These are phyloP conservation scores for Cephus nigrinus DNA, from an alignment of 2,888 invertebrate species.

Conservation along the genomic window DNA sequence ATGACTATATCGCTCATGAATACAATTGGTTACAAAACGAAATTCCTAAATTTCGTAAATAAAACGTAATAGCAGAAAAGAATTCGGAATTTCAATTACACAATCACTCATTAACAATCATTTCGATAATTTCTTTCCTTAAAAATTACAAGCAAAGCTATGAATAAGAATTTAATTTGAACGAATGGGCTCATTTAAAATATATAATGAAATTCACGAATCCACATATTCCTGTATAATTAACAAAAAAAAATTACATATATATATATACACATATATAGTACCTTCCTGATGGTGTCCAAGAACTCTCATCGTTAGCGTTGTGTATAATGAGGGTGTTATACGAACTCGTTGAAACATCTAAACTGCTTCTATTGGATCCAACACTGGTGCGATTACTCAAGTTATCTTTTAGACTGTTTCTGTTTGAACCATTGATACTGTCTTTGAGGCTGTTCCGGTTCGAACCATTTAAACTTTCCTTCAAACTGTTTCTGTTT, in stretches of 20 bases:
- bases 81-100: background rate
- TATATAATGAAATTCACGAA: background rate
- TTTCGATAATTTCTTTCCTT: background rate
- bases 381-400: conserved; percentile 76
- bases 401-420: conserved; percentile 70
- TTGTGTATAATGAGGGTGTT: conserved; percentile 87
- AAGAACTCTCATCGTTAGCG: conserved; percentile 77
- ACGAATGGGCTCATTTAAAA: background rate
- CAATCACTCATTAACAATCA: background rate
- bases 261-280: background rate
- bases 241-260: background rate
- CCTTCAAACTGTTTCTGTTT: conserved; percentile 62
- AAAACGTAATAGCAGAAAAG: background rate
- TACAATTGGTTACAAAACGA: background rate
- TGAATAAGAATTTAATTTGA: background rate
- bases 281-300: conserved; percentile 71
- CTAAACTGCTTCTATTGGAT: conserved; percentile 75
- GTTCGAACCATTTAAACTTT: conserved; percentile 62
- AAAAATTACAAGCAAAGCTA: background rate
- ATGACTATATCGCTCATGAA: background rate
- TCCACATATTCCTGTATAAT: background rate
- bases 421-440: conserved; percentile 62
- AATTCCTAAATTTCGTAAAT: background rate
- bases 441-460: conserved; percentile 63
- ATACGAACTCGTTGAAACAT: conserved; percentile 83